Conservation (phyloP, 2,113 vertebrate species). For the Tetraodon nigroviridis region DNA sequence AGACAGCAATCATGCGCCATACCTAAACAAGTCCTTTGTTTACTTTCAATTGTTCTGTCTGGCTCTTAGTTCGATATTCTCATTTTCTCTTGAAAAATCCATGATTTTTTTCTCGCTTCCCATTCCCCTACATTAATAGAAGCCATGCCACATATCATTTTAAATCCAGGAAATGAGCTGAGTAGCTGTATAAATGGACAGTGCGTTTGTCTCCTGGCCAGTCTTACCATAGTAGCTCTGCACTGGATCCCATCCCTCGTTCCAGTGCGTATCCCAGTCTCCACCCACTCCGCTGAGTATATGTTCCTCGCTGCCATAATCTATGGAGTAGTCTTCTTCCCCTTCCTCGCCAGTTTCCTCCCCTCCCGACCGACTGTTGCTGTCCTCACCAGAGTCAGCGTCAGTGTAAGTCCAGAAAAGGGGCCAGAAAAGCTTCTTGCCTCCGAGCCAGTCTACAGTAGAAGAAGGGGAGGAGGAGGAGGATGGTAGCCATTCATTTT, state of each 20-base stretch:
- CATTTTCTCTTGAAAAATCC: background rate
- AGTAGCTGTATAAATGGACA: background rate
- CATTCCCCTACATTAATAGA: too few species aligned
- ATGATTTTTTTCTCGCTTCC: background rate
- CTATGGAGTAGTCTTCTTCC: conserved; percentile 76
- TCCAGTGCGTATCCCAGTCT: conserved; percentile 79
- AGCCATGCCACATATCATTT: too few species aligned
- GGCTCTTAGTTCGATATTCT: conserved; percentile 1
- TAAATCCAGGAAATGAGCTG: too few species aligned
- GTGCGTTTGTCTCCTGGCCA: conserved; percentile 30
- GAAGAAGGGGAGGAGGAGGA: conserved; percentile 68
- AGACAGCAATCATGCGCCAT: conserved; percentile 21
- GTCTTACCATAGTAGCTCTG: conserved; percentile 76
- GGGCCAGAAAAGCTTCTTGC: conserved; percentile 87
- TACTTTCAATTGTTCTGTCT: conserved; percentile 4
- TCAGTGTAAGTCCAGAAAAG: conserved; percentile 87
- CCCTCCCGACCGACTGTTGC: conserved; percentile 52
- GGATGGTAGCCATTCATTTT: conserved; percentile 78
- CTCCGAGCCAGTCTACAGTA: conserved; percentile 77
- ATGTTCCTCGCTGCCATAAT: conserved; percentile 81
- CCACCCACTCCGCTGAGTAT: conserved; percentile 78
- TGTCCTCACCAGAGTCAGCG: conserved; percentile 69
- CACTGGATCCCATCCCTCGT: conserved; percentile 80
- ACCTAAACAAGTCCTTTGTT: conserved; percentile 8
- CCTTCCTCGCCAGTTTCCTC: conserved; percentile 66